Evolutionary conservation across 2,888 invertebrate genomes (phyloP).

Genomic region (Cecidostiba fungosa): DNA sequence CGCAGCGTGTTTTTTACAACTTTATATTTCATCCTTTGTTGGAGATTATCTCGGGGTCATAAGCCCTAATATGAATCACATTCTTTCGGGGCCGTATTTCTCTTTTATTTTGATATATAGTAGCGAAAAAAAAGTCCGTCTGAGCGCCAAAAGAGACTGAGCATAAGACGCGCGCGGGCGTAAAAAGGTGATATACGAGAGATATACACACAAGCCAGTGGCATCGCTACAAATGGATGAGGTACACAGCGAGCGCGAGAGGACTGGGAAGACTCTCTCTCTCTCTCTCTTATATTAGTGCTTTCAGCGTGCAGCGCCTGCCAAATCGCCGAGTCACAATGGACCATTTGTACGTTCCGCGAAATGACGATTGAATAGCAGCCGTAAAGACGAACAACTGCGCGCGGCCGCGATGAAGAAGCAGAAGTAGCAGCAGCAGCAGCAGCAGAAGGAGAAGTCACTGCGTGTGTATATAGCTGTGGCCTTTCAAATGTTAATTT

Average conservation of each 20-base stretch:
- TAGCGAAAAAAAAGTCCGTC: background rate
- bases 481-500: conserved; percentile 56
- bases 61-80: conserved; percentile 51
- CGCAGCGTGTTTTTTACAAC: conserved; percentile 41
- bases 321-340: conserved; percentile 66
- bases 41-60: conserved; percentile 51
- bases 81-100: conserved; percentile 47
- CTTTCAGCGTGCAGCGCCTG: conserved; percentile 63
- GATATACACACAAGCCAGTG: conserved; percentile 45
- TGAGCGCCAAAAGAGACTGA: background rate
- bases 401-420: conserved; percentile 59
- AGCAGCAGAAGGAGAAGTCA: conserved; percentile 42
- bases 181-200: conserved; percentile 60
- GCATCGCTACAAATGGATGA: conserved; percentile 54
- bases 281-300: conserved; percentile 59
- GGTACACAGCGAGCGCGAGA: too few relatives aligned
- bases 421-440: conserved; percentile 50
- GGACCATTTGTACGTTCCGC: conserved; percentile 64
- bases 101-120: conserved; percentile 60
- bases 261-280: conserved; percentile 56
- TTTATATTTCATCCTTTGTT: conserved; percentile 56
- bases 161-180: conserved; percentile 13
- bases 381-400: conserved; percentile 52
- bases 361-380: conserved; percentile 63
- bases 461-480: conserved; percentile 31